phyloP scores from a whole-genome alignment of 2,797 vertebrate genomes.

The Chrysocyon brachyurus region DNA sequence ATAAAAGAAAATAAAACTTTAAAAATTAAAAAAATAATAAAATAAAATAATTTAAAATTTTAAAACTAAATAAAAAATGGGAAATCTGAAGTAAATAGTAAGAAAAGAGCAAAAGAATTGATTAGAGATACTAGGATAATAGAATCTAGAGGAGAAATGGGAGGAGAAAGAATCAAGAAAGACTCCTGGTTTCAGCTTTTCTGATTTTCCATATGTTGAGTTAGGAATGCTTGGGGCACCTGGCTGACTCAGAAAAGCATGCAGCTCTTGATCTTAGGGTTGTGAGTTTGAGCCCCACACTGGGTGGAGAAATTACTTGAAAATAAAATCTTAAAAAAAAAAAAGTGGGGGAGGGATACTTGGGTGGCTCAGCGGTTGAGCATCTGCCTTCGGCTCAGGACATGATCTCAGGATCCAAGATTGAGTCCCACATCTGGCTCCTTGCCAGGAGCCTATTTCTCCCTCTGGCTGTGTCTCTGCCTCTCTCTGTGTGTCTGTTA shows the following conservation, averaged over 20 bases:
- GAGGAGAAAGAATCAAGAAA: not conserved
- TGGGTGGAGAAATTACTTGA: not conserved
- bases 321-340: not conserved
- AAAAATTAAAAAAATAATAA: too few species aligned
- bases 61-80: not conserved
- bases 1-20: too few species aligned
- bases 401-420: too few species aligned
- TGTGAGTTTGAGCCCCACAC: not conserved
- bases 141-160: not conserved
- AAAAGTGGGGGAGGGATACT: too few species aligned
- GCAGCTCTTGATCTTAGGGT: not conserved
- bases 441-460: too few species aligned
- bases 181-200: constrained; percentile 9
- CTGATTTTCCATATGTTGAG: not conserved
- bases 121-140: not conserved
- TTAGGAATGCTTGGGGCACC: not conserved
- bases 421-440: too few species aligned
- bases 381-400: too few species aligned
- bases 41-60: too few species aligned
- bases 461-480: too few species aligned
- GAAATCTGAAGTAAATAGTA: not conserved
- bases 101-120: not conserved
- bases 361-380: too few species aligned
- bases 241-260: not conserved
- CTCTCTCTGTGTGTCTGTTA: too few species aligned